phyloP scores from a whole-genome alignment of 2,888 invertebrate species.

The Drosophila multiciliata region DNA sequence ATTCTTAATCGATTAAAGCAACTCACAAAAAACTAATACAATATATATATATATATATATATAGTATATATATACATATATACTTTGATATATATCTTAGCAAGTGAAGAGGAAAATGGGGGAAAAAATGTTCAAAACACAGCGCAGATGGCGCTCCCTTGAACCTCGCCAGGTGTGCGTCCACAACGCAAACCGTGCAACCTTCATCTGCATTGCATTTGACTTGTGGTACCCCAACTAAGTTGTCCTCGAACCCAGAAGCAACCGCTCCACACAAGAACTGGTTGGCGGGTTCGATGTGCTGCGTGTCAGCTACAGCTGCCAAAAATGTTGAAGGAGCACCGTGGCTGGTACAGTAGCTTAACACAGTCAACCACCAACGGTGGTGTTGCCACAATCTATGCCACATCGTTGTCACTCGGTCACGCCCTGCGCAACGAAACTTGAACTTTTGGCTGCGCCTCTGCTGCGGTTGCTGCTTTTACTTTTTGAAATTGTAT shows the following conservation, averaged over 20 bases:
- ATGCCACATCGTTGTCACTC: constrained; percentile 69
- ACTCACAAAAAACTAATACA: too few species aligned
- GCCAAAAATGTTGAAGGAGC: constrained; percentile 47
- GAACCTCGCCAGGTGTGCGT: constrained; percentile 22
- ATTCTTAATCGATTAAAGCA: constrained; percentile 17
- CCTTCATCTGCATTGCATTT: constrained; percentile 19
- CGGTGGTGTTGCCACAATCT: constrained; percentile 44
- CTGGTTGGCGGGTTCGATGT: constrained; percentile 29
- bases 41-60: neutral
- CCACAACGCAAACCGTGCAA: neutral
- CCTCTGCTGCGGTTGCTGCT: constrained; percentile 36
- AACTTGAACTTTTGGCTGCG: constrained; percentile 42
- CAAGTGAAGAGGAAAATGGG: constrained; percentile 4
- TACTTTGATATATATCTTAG: neutral
- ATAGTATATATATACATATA: neutral
- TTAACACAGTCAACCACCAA: constrained; percentile 28
- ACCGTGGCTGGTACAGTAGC: constrained; percentile 10
- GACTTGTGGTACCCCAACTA: constrained; percentile 30
- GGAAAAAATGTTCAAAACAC: constrained; percentile 38
- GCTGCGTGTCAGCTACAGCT: constrained; percentile 55
- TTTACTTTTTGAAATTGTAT: constrained; percentile 77
- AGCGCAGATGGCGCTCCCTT: neutral
- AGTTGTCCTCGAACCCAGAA: neutral
- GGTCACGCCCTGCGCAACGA: constrained; percentile 56
- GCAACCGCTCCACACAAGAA: neutral